Base-by-base conservation (phyloP, 2,113 vertebrate species). In the Cyprinus carpio region DNA sequence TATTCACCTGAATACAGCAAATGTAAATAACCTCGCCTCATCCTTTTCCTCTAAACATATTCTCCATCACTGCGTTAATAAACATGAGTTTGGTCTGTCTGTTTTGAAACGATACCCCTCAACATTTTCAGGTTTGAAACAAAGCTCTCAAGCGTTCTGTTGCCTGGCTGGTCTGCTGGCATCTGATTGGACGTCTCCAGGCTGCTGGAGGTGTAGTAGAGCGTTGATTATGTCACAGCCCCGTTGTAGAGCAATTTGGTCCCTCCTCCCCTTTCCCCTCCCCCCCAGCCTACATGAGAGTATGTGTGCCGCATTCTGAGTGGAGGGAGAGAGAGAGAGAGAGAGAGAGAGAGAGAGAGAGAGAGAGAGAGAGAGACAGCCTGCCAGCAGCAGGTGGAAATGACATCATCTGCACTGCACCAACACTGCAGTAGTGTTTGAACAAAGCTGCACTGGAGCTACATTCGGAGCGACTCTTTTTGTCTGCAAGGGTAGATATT, bases 351-450 rank as follows among this genome's bases (percentile, higher is more conserved):
- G 40, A 43, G 40, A 43, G 40, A 43, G 90, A 83, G 76, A 87
- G 83, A 86, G 87, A 81, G 85, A 84, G 37, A 89, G 85, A 67
- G 77, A 77, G 85, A 79, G 81, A 84, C 86, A 80, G 88, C 75
- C 85, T 88, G 88, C 84, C 87, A 91, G 91, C 91, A 93, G 93
- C 93, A 93, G 92, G 92, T 94, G 92, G 92, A 87, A 85, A 91
- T 93, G 92, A 94, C 91, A 94, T 93, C 91, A 93, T 92, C 87
- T 90, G 88, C 92, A 93, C 92, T 94, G 94, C 94, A 94, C 93
- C 91, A 93, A 89, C 91, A 92, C 92, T 92, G 91, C 94, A 93
- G 92, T 90, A 90, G 85, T 87, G 51, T 67, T 87, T 86, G 90
- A 92, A 92, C 89, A 91, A 93, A 92, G 89, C 89, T 85, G 90